Conservation (phyloP, 92 coral and sea anemone species). For the Palythoa grandis region DNA sequence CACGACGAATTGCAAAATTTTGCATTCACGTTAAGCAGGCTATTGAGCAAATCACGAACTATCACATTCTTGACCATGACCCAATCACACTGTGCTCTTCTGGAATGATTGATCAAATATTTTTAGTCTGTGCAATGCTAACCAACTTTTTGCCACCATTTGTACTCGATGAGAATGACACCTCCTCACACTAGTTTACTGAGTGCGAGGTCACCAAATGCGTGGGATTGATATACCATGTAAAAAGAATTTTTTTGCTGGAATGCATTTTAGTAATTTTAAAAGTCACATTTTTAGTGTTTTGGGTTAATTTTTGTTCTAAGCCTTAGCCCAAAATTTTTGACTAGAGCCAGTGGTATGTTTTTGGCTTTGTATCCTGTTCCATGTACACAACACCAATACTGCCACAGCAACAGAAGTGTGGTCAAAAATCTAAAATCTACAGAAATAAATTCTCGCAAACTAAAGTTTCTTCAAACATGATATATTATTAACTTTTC, state of each 20-base stretch:
- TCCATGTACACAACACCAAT: background rate
- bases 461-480: too few species aligned
- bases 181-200: too few species aligned
- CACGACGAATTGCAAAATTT: background rate
- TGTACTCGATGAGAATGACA: slow-evolving; percentile 50
- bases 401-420: background rate
- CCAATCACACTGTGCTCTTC: slow-evolving; percentile 58
- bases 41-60: slow-evolving; percentile 50
- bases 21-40: slow-evolving; percentile 61
- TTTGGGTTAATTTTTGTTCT: background rate
- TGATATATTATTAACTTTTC: too few species aligned
- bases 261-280: background rate
- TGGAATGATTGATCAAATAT: slow-evolving; percentile 50
- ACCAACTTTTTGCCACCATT: slow-evolving; percentile 64
- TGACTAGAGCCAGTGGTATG: background rate
- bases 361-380: background rate
- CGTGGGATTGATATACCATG: too few species aligned
- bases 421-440: background rate
- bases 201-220: too few species aligned
- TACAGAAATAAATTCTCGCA: background rate
- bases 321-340: background rate
- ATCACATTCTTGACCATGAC: slow-evolving; percentile 58
- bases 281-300: background rate
- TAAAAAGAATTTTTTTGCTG: too few species aligned
- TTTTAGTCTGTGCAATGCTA: slow-evolving; percentile 61